Percentiles rank a stretch among this genome's conserved stretches.
Evolutionary conservation across 2,888 invertebrate species (phyloP).

Genomic region (Orgyia antiqua): DNA sequence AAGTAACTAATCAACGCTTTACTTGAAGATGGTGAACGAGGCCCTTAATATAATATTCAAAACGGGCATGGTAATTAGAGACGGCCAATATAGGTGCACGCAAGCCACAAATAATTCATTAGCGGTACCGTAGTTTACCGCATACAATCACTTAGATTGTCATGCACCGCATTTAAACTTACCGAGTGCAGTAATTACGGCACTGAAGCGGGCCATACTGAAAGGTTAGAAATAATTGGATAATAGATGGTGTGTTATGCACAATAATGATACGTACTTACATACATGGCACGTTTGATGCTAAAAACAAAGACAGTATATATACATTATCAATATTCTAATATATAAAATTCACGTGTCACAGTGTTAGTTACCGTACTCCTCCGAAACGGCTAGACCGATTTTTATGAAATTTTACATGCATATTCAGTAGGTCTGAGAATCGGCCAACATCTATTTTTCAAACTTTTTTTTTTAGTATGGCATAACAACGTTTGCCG

Average conservation of each 20-base stretch:
- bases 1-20: no score
- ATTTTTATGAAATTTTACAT: no score
- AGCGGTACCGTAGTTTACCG: conserved; percentile 48
- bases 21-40: no score
- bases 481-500: no score
- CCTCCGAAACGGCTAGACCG: no score
- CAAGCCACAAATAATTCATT: conserved; percentile 74
- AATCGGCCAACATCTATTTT: no score
- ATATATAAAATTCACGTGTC: no score
- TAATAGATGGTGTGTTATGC: conserved; percentile 63
- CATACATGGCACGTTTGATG: conserved; percentile 37
- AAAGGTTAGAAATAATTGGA: conserved; percentile 78
- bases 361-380: no score
- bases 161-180: conserved; percentile 66
- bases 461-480: no score
- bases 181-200: conserved; percentile 56
- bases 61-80: conserved; percentile 64
- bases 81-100: conserved; percentile 51
- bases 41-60: conserved; percentile 43
- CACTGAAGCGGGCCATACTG: conserved; percentile 54
- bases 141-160: conserved; percentile 74
- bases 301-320: conserved; percentile 23
- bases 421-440: no score
- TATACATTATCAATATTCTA: background rate
- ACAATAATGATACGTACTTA: conserved; percentile 58